Evolutionary conservation across 2,888 invertebrate species (phyloP).

Genomic region (Metacarcinus magister): DNA sequence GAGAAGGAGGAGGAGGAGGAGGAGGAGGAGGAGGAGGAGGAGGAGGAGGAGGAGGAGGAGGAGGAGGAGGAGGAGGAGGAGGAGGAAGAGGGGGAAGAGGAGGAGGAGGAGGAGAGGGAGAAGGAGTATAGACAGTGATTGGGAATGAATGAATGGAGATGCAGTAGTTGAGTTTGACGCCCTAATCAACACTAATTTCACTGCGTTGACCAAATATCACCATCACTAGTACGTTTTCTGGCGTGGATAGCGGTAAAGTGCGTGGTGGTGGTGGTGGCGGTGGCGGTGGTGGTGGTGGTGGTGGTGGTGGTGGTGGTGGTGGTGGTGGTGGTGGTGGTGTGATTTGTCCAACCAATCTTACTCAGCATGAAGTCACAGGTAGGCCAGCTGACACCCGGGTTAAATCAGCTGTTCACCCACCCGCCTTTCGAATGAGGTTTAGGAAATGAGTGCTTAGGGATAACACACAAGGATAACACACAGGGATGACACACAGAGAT

Average conservation of each 20-base stretch:
- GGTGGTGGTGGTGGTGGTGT: background rate
- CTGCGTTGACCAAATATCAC: background rate
- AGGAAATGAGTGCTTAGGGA: too few relatives aligned
- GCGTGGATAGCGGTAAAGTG: too few relatives aligned
- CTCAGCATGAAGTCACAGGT: too few relatives aligned
- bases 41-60: background rate
- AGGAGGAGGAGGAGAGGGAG: background rate
- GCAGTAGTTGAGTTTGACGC: background rate
- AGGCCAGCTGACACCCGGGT: too few relatives aligned
- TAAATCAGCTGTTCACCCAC: too few relatives aligned
- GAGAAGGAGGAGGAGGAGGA: background rate
- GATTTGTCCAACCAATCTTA: too few relatives aligned
- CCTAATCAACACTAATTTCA: slow-evolving; percentile 11
- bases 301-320: too few relatives aligned
- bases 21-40: too few relatives aligned
- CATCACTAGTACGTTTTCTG: background rate
- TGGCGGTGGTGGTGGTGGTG: background rate
- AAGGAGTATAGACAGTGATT: background rate
- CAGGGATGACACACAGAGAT: too few relatives aligned
- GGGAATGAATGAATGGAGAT: background rate
- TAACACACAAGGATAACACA: too few relatives aligned
- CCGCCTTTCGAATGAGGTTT: too few relatives aligned
- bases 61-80: background rate
- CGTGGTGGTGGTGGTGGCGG: background rate
- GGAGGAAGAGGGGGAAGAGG: background rate